phyloP scores from a whole-genome alignment of 2,888 invertebrate species.

The Agrochola lychnidis region DNA sequence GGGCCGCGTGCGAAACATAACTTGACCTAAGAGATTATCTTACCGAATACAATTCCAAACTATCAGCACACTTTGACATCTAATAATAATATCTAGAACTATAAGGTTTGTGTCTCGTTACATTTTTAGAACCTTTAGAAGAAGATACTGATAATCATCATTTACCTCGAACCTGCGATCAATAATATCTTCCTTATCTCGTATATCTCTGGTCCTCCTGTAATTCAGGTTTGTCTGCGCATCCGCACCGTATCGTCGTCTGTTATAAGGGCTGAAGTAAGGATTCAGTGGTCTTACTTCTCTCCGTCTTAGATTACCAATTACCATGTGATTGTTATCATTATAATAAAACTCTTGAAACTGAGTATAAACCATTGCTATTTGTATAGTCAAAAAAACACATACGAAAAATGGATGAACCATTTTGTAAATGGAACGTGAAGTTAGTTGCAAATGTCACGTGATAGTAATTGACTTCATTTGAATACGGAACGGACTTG shows the following conservation, averaged over 20 bases:
- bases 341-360: slow-evolving; percentile 52
- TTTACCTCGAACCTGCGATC: slow-evolving; percentile 63
- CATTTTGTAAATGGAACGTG: slow-evolving; percentile 37
- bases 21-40: not conserved
- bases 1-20: no score
- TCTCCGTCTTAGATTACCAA: slow-evolving; percentile 56
- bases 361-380: slow-evolving; percentile 30
- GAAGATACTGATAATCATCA: slow-evolving; percentile 13
- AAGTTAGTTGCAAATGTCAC: slow-evolving; percentile 9
- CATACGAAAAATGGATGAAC: slow-evolving; percentile 3
- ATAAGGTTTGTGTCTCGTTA: not conserved
- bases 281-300: slow-evolving; percentile 62
- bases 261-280: slow-evolving; percentile 33
- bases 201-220: slow-evolving; percentile 61
- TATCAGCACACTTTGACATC: not conserved
- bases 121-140: slow-evolving; percentile 18
- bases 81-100: not conserved
- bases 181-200: slow-evolving; percentile 48
- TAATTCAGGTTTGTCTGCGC: slow-evolving; percentile 55
- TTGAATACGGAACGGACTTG: slow-evolving; percentile 32
- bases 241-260: slow-evolving; percentile 44
- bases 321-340: slow-evolving; percentile 51
- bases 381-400: slow-evolving; percentile 2
- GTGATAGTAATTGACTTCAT: not conserved
- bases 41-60: not conserved